A percentile compares a stretch with the other conserved stretches of the same genome.
Evolutionary conservation across 2,888 invertebrate genomes (phyloP).

Genomic region (Epirrita christyi): DNA sequence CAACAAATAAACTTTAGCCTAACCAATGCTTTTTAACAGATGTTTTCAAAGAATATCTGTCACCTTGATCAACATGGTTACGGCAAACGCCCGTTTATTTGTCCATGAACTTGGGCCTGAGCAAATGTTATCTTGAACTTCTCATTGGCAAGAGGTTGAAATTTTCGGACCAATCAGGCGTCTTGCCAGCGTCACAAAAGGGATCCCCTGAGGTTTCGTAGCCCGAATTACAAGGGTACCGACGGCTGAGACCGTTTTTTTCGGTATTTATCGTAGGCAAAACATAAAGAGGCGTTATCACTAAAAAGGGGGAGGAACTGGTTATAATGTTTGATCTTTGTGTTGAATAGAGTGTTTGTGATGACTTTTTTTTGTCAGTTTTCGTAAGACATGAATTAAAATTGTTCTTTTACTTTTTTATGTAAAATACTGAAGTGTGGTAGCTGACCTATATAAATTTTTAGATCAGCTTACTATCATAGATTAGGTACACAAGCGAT

Average conservation of each 20-base stretch:
- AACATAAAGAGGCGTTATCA: conserved; percentile 31
- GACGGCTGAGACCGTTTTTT: conserved; percentile 24
- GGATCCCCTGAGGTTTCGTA: conserved; percentile 54
- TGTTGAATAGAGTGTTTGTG: neutral
- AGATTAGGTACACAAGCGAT: too few relatives aligned
- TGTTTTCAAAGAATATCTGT: too few relatives aligned
- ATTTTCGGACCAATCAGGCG: conserved; percentile 61
- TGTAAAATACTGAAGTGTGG: too few relatives aligned
- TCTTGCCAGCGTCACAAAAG: conserved; percentile 50
- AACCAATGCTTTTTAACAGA: too few relatives aligned
- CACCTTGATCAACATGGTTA: too few relatives aligned
- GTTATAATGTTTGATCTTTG: conserved; percentile 3
- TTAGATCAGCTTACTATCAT: too few relatives aligned
- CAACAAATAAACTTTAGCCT: too few relatives aligned
- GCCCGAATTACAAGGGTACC: conserved; percentile 31
- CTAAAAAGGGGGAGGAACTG: conserved; percentile 29
- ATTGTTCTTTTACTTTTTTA: too few relatives aligned
- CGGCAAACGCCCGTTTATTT: too few relatives aligned
- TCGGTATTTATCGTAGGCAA: conserved; percentile 25
- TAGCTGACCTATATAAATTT: too few relatives aligned
- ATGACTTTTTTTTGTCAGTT: neutral
- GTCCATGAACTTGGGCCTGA: too few relatives aligned
- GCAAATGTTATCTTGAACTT: conserved; percentile 26
- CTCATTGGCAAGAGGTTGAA: conserved; percentile 59
- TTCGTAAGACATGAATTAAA: too few relatives aligned